Conservation (phyloP, 2,113 vertebrate genomes). For the Axis porcinus region DNA sequence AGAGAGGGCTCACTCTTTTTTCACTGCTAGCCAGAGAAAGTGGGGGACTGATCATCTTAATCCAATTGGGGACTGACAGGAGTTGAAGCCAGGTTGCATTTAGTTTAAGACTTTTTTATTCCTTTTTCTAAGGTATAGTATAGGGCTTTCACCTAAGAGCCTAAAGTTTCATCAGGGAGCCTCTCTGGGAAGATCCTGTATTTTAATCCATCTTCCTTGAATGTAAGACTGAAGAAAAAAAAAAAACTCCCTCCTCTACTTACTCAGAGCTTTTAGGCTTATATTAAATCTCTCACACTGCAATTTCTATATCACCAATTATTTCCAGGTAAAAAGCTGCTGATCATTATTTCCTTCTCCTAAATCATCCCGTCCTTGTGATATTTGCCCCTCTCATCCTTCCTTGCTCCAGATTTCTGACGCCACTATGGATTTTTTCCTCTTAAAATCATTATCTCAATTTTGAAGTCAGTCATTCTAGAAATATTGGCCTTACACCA, state of each 20-base stretch:
- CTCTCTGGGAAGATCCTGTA: background rate
- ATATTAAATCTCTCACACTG: background rate
- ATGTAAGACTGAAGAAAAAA: background rate
- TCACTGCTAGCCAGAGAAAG: background rate
- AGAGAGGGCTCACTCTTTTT: background rate
- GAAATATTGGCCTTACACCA: background rate
- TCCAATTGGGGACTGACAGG: background rate
- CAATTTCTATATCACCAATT: background rate
- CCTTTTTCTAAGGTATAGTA: background rate
- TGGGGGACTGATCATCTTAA: background rate
- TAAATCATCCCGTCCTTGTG: background rate
- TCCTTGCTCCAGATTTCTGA: background rate
- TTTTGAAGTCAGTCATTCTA: background rate
- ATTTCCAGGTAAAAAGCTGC: background rate
- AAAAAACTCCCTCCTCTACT: background rate
- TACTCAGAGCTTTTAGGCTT: background rate
- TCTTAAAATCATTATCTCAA: background rate
- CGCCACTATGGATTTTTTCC: background rate
- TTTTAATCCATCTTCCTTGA: background rate
- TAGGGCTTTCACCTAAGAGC: background rate
- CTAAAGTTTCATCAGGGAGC: background rate
- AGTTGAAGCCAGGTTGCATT: background rate
- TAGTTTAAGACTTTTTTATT: background rate
- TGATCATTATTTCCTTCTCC: background rate
- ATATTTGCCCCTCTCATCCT: background rate